phyloP scores from a whole-genome alignment of 2,888 invertebrate species.

The Herminia tarsipennalis region DNA sequence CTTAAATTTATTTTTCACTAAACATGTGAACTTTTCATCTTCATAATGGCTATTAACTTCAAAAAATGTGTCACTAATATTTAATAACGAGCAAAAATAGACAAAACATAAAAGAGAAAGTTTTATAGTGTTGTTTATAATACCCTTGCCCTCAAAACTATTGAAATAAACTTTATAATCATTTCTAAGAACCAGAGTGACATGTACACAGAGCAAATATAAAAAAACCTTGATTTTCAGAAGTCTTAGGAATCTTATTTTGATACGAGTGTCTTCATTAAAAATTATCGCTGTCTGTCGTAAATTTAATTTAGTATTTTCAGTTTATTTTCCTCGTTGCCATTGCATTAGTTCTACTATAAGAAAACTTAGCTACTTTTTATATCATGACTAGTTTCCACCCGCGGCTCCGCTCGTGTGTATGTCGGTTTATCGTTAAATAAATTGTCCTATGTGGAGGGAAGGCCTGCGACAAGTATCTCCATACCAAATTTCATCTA shows the following conservation, averaged over 20 bases:
- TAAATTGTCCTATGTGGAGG: no score
- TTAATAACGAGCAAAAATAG: neutral
- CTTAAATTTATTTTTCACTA: neutral
- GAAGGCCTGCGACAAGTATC: no score
- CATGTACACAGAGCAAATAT: no score
- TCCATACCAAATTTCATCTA: no score
- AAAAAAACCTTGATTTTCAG: neutral
- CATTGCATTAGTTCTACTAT: no score
- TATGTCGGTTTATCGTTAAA: no score
- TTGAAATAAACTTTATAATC: neutral
- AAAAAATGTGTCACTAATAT: neutral
- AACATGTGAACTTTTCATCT: neutral
- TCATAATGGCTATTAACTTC: neutral
- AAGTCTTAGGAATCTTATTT: neutral
- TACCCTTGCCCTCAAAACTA: neutral
- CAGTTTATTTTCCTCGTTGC: no score
- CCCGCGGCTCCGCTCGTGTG: no score
- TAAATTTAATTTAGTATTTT: neutral
- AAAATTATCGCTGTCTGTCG: neutral
- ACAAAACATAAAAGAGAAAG: slow-evolving; percentile 1
- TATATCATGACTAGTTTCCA: no score
- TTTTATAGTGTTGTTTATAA: no score
- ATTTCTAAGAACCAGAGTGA: slow-evolving; percentile 4
- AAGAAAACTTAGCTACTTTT: no score
- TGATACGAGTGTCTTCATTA: neutral